Evolutionary conservation across 1,140 invertebrate genomes (phyloP), one percentile per base, ranked within the genome.

Genomic region (Drosophila bifasciata): DNA sequence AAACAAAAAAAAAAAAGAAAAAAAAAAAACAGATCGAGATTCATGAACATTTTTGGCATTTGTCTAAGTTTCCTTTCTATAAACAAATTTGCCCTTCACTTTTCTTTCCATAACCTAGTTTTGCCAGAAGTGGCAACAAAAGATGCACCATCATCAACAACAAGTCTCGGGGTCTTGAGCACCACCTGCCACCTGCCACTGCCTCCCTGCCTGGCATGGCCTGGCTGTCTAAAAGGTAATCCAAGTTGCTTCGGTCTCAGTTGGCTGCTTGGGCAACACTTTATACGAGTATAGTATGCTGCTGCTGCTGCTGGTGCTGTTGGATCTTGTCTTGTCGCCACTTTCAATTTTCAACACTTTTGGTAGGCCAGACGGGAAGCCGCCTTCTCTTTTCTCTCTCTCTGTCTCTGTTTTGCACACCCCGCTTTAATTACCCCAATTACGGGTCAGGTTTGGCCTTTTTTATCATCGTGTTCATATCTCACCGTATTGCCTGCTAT

Each of bases 71-170:
- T 86, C 81, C 83, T 85, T 85, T 85, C 83, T 78, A 86, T 67
- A 67, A 74, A 81, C 69, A 85, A 56, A 70, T 77, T 74, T 78
- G 86, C 85, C 85, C 85, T 89, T 89, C 85, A 89, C 85, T 89
- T 89, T 89, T 85, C 80, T 89, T 89, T 89, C 85, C 80, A 78
- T 89, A 89, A 89, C 85, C 85, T 80, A 89, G 85, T 89, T 89
- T 89, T 74, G 78, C 32, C 83, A 83, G 75, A 40, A 39, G 62
- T 41, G 43, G 17, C 67, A 56, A 72, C 72, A 52, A 85, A 85
- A 85, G 81, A 85, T 85, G 81, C 81, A 85, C 63, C 81, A 85
- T 85, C 81, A 85, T 85, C 61, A 72, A 66, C 71, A 64, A 57
- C 74, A 83, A 59, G 62, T 67, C 63, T 41, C 64, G 19, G 28